Percentiles rank a stretch among this genome's conserved stretches.
Evolutionary conservation across 2,888 invertebrate genomes (phyloP).

Genomic region (Caenorhabditis drosophilae): DNA sequence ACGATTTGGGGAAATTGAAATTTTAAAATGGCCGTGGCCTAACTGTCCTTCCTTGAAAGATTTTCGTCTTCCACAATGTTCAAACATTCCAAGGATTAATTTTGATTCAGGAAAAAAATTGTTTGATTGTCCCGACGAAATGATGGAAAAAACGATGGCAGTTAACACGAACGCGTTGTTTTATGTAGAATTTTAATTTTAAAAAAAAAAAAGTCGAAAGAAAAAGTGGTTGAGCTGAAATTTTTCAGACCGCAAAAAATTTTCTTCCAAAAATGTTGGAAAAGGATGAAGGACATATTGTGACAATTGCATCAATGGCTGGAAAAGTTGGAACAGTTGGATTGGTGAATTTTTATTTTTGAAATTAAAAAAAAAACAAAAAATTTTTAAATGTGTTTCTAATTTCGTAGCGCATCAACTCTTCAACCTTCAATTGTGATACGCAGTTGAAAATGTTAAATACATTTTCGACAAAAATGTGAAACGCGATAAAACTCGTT

Average conservation of each 20-base stretch:
- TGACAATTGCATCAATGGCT: constrained; percentile 82
- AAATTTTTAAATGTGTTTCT: too few relatives aligned
- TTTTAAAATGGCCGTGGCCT: too few relatives aligned
- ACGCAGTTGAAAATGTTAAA: too few relatives aligned
- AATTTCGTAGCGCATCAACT: too few relatives aligned
- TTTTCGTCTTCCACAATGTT: too few relatives aligned
- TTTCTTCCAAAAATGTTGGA: constrained; percentile 89
- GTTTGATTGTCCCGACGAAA: constrained; percentile 82
- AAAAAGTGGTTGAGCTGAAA: background rate
- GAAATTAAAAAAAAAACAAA: too few relatives aligned
- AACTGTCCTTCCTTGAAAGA: too few relatives aligned
- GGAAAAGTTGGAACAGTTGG: constrained; percentile 81
- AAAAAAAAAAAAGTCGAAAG: background rate
- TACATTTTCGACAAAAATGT: too few relatives aligned
- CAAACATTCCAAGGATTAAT: too few relatives aligned
- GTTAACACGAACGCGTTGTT: constrained; percentile 89
- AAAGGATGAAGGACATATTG: constrained; percentile 86
- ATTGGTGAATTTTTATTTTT: constrained; percentile 46
- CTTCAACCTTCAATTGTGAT: too few relatives aligned
- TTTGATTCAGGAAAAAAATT: constrained; percentile 79
- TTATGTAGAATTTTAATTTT: constrained; percentile 77
- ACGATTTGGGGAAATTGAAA: too few relatives aligned
- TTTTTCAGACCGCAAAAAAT: constrained; percentile 78
- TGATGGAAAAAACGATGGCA: constrained; percentile 85
- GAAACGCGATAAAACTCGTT: too few relatives aligned